These are phyloP conservation scores for Arctopsyche grandis DNA, from an alignment of 1,140 invertebrate genomes.

Conservation along the genomic window DNA sequence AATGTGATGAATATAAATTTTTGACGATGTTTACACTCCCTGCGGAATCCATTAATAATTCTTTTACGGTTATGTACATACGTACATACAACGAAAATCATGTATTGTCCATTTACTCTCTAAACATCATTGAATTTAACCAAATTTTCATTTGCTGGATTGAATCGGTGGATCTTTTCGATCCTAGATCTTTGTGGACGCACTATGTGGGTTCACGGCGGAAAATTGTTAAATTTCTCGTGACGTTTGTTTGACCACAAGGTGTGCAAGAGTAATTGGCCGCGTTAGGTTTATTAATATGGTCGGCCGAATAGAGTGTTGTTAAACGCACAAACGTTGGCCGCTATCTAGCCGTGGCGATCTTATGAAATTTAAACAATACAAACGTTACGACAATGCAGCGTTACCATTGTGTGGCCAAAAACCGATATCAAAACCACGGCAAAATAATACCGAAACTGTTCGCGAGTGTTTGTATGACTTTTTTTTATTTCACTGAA, in stretches of 20 bases:
- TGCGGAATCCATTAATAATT: not conserved
- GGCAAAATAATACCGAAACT: too few species aligned
- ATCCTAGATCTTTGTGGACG: not conserved
- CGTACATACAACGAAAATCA: too few species aligned
- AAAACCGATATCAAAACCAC: constrained; percentile 15
- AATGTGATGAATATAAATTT: constrained; percentile 25
- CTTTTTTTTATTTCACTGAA: too few species aligned
- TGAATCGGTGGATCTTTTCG: too few species aligned
- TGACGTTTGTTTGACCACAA: not conserved
- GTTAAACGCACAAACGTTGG: constrained; percentile 12
- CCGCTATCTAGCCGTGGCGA: not conserved
- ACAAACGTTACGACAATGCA: constrained; percentile 11
- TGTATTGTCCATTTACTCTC: too few species aligned
- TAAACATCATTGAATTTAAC: too few species aligned
- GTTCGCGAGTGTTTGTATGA: too few species aligned
- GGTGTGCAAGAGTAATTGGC: constrained; percentile 8
- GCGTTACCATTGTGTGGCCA: constrained; percentile 4
- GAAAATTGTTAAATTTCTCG: not conserved
- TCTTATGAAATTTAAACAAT: constrained; percentile 23
- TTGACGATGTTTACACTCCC: not conserved
- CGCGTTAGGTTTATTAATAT: constrained; percentile 24
- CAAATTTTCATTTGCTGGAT: too few species aligned
- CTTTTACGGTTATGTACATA: too few species aligned
- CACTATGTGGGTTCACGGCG: not conserved
- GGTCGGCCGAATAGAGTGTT: constrained; percentile 17